These are phyloP conservation scores for Prosapia bicincta DNA, from an alignment of 2,888 invertebrate genomes.

Conservation along the genomic window DNA sequence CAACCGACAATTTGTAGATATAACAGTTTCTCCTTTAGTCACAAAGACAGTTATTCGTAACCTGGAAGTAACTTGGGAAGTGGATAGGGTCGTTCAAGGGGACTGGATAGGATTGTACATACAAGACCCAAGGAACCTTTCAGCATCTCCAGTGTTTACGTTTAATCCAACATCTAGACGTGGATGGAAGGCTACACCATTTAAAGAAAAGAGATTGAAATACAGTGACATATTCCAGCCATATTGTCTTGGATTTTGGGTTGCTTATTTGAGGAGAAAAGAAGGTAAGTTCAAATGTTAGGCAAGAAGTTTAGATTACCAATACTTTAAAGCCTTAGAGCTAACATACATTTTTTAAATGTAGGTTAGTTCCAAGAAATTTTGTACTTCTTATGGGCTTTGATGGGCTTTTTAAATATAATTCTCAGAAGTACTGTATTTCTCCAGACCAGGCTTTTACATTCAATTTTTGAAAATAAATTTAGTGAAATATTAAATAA, in stretches of 20 bases:
- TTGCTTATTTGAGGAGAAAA: background rate
- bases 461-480: too few relatives aligned
- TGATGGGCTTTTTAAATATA: too few relatives aligned
- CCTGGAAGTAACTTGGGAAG: background rate
- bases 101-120: slow-evolving; percentile 18
- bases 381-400: too few relatives aligned
- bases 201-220: background rate
- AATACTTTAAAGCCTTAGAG: too few relatives aligned
- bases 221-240: background rate
- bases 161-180: background rate
- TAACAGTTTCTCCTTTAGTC: background rate
- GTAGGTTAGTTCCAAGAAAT: too few relatives aligned
- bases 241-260: background rate
- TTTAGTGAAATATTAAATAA: too few relatives aligned
- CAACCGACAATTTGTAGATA: background rate
- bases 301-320: too few relatives aligned
- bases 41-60: background rate
- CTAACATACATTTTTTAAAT: too few relatives aligned
- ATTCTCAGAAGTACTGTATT: too few relatives aligned
- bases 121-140: slow-evolving; percentile 5
- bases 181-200: slow-evolving; percentile 10
- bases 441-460: too few relatives aligned
- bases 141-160: slow-evolving; percentile 12
- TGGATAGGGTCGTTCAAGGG: background rate
- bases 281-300: too few relatives aligned